These are phyloP conservation scores for Sebastiscus tertius DNA, from an alignment of 2,797 vertebrate species.

Conservation along the genomic window DNA sequence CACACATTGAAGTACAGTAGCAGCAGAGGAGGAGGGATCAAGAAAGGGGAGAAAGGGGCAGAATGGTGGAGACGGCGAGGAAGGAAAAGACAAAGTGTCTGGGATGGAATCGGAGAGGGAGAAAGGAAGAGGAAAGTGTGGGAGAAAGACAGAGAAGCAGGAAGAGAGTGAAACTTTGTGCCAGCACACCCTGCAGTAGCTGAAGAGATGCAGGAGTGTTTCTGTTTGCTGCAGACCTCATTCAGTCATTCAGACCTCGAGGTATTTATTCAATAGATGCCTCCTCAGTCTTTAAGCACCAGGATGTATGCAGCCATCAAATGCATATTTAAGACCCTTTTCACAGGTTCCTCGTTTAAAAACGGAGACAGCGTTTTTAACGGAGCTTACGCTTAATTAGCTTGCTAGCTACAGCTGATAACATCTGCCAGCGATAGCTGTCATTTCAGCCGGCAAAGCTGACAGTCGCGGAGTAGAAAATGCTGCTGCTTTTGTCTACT, in stretches of 20 bases:
- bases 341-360: background rate
- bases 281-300: background rate
- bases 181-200: constrained; percentile 13
- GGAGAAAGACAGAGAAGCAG: constrained; percentile 3
- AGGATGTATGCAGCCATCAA: background rate
- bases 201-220: background rate
- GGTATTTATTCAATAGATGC: background rate
- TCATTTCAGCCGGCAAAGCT: background rate
- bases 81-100: constrained; percentile 49
- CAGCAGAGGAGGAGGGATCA: constrained; percentile 31
- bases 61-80: constrained; percentile 12
- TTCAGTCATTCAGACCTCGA: constrained; percentile 49
- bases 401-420: background rate
- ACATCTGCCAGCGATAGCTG: background rate
- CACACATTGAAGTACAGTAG: constrained; percentile 46
- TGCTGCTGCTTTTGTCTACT: background rate
- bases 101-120: constrained; percentile 26
- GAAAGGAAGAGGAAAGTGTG: constrained; percentile 11
- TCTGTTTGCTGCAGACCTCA: constrained; percentile 33
- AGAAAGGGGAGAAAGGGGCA: background rate
- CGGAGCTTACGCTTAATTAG: background rate
- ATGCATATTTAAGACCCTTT: background rate
- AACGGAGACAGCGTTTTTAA: background rate
- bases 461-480: background rate
- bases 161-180: constrained; percentile 44